A percentile compares a stretch with the other conserved stretches of the same genome.
Conservation (phyloP, 1,140 invertebrate genomes). For the Zaprionus gabonicus region DNA sequence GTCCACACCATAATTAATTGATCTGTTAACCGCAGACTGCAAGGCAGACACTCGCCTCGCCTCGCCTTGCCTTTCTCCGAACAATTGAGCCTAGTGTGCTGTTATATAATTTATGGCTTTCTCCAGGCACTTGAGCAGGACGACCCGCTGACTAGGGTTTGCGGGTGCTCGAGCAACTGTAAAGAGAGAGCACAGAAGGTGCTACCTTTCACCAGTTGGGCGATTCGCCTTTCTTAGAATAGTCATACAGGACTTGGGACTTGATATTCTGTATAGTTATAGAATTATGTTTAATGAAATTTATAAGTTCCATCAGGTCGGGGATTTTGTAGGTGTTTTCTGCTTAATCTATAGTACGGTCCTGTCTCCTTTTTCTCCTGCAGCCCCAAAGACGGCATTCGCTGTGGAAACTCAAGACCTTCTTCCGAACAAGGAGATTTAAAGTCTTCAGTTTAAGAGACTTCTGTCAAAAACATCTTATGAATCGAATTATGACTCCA, state of each 20-base stretch:
- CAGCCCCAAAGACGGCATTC: not conserved
- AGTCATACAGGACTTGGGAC: not conserved
- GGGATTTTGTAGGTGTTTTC: not conserved
- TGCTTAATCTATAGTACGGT: not conserved
- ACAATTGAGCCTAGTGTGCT: conserved; percentile 20
- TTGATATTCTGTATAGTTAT: not conserved
- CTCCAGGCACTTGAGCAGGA: conserved; percentile 45
- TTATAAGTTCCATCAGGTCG: not conserved
- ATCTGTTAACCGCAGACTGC: conserved; percentile 69
- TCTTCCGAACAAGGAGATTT: not conserved
- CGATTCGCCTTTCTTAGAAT: conserved; percentile 14
- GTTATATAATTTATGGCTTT: conserved; percentile 58
- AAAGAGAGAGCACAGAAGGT: conserved; percentile 2
- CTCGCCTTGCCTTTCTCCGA: conserved; percentile 47
- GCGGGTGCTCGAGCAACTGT: not conserved
- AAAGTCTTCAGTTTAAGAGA: not conserved
- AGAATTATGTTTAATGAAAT: not conserved
- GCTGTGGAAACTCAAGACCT: not conserved
- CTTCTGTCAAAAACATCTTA: not conserved
- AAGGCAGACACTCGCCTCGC: conserved; percentile 30
- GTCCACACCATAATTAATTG: conserved; percentile 71
- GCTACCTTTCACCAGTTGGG: conserved; percentile 61
- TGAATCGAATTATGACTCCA: not conserved
- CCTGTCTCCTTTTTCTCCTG: not conserved
- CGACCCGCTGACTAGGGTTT: not conserved